phyloP scores from a whole-genome alignment of 1,140 invertebrate genomes.

The Eueides isabella region DNA sequence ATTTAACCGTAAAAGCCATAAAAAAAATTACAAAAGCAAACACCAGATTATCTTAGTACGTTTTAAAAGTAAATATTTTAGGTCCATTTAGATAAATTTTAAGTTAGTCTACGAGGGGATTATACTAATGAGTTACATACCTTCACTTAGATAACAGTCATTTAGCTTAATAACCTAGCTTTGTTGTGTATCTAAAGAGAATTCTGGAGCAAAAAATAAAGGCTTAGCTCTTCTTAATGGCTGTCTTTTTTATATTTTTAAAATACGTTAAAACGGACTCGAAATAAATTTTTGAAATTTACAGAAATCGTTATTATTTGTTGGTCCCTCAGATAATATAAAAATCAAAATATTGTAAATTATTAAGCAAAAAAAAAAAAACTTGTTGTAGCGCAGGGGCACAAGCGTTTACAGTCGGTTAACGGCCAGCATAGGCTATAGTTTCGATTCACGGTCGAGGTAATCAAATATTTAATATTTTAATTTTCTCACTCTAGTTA shows the following conservation, averaged over 20 bases:
- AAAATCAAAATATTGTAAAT: too few relatives aligned
- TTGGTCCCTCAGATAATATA: too few relatives aligned
- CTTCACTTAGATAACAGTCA: not conserved
- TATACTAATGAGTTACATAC: conserved; percentile 13
- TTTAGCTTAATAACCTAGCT: conserved; percentile 7
- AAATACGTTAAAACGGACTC: too few relatives aligned
- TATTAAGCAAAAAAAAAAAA: too few relatives aligned
- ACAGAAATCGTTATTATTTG: too few relatives aligned
- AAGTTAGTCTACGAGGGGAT: not conserved
- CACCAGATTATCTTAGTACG: not conserved
- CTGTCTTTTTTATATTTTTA: not conserved
- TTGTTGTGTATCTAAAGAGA: conserved; percentile 1
- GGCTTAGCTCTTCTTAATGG: not conserved
- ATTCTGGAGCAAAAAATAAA: conserved; percentile 1
- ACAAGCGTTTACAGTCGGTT: too few relatives aligned
- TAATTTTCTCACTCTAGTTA: too few relatives aligned
- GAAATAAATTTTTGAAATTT: too few relatives aligned
- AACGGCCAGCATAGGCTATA: too few relatives aligned
- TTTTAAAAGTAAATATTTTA: conserved; percentile 12
- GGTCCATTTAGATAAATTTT: conserved; percentile 5
- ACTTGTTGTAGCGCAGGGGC: too few relatives aligned
- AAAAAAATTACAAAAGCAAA: not conserved
- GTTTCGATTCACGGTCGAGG: too few relatives aligned
- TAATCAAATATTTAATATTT: too few relatives aligned
- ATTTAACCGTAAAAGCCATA: not conserved